Conservation (phyloP, 2,888 invertebrate species). For the Drosophila percnosoma region DNA sequence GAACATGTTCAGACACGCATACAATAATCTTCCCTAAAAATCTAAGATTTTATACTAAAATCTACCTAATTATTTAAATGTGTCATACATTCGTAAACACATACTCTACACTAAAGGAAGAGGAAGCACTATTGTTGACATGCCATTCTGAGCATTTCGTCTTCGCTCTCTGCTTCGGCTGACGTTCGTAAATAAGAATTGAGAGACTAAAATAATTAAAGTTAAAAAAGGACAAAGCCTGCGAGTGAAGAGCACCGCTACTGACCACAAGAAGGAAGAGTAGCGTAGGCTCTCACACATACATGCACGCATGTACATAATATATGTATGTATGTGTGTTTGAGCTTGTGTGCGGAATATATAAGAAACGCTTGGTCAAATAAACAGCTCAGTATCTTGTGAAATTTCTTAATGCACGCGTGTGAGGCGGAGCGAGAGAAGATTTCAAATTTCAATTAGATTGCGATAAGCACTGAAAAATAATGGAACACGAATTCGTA, state of each 20-base stretch:
- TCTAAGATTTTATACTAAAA: not conserved
- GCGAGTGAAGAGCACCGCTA: not conserved
- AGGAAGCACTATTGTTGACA: not conserved
- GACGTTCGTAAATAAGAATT: not conserved
- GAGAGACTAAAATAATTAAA: not conserved
- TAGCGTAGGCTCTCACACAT: not conserved
- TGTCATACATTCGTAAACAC: not conserved
- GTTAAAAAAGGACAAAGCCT: not conserved
- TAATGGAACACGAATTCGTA: slow-evolving; percentile 27
- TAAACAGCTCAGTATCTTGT: slow-evolving; percentile 22
- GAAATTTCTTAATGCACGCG: slow-evolving; percentile 11
- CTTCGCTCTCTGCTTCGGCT: not conserved
- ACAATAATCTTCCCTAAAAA: not conserved
- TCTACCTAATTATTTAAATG: not conserved
- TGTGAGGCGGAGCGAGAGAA: not conserved
- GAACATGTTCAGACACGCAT: not conserved
- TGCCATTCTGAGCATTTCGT: not conserved
- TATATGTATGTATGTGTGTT: not conserved
- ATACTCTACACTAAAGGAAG: not conserved
- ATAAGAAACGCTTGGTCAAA: slow-evolving; percentile 11
- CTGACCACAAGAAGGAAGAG: not conserved
- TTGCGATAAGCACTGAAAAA: not conserved
- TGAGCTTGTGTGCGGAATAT: slow-evolving; percentile 18
- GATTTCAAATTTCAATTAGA: not conserved
- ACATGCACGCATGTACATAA: not conserved